Conservation (phyloP, 2,797 vertebrate species). For the Chanos chanos region DNA sequence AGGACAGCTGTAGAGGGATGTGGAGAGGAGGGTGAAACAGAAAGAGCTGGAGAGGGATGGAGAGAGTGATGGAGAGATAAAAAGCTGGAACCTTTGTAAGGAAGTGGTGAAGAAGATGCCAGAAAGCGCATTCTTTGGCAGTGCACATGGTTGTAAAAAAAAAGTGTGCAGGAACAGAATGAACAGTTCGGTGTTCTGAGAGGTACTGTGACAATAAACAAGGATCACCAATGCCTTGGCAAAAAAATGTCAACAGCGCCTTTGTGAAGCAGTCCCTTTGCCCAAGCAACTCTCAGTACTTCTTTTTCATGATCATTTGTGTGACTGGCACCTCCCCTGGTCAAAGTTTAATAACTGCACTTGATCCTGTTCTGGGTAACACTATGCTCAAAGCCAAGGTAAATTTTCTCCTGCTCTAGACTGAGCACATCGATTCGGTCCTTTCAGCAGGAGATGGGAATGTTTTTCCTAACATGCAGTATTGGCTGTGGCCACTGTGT, state of each 20-base stretch:
- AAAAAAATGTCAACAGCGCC: conserved; percentile 18
- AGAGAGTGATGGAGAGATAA: not conserved
- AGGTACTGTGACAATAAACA: conserved; percentile 42
- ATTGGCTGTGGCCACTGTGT: too few species aligned
- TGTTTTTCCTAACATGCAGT: too few species aligned
- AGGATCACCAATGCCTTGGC: not conserved
- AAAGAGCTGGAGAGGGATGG: not conserved
- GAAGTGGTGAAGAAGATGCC: conserved; percentile 33
- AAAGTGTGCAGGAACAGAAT: conserved; percentile 58
- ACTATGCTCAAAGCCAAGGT: too few species aligned
- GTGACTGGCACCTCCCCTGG: too few species aligned
- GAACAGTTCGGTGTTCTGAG: conserved; percentile 49
- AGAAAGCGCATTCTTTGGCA: conserved; percentile 63
- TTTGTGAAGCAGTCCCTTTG: too few species aligned
- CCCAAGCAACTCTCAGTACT: not conserved
- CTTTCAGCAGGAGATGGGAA: too few species aligned
- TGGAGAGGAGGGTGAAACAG: not conserved
- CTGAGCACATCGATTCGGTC: too few species aligned
- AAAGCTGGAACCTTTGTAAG: conserved; percentile 24
- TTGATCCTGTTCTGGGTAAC: too few species aligned
- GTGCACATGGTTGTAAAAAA: conserved; percentile 45
- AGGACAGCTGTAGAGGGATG: not conserved
- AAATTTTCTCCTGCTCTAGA: too few species aligned
- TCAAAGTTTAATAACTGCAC: too few species aligned
- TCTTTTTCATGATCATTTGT: not conserved